Evolutionary conservation across 2,797 vertebrate genomes (phyloP).

Genomic region (Alcedo quadribrachys): DNA sequence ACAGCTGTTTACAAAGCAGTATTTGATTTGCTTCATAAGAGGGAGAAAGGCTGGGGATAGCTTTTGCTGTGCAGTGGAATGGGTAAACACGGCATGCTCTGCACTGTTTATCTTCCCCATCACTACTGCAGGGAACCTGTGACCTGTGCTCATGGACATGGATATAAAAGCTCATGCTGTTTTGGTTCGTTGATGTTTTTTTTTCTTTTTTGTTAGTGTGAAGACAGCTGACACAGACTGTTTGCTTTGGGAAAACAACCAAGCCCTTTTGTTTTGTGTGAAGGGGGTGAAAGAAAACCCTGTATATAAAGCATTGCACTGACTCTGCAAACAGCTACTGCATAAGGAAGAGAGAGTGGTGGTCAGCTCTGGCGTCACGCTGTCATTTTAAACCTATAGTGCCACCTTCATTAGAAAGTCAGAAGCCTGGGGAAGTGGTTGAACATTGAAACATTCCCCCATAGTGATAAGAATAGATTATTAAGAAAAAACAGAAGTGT

Average conservation of each 20-base stretch:
- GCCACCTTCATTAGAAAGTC: background rate
- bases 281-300: background rate
- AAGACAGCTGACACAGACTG: slow-evolving; percentile 62
- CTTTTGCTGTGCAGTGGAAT: slow-evolving; percentile 35
- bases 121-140: slow-evolving; percentile 47
- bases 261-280: slow-evolving; percentile 57
- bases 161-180: slow-evolving; percentile 39
- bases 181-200: background rate
- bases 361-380: background rate
- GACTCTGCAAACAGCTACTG: slow-evolving; percentile 55
- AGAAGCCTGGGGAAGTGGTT: background rate
- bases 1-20: slow-evolving; percentile 14
- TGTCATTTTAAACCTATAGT: background rate
- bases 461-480: background rate
- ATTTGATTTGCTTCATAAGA: slow-evolving; percentile 4
- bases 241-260: slow-evolving; percentile 65
- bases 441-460: background rate
- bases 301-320: slow-evolving; percentile 48
- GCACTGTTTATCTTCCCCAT: slow-evolving; percentile 49
- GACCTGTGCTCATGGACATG: background rate
- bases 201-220: background rate
- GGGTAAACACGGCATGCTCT: background rate
- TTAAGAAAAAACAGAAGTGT: background rate
- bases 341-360: background rate
- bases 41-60: background rate